phyloP scores from a whole-genome alignment of 2,113 vertebrate genomes.

The Sisor rabdophorus region DNA sequence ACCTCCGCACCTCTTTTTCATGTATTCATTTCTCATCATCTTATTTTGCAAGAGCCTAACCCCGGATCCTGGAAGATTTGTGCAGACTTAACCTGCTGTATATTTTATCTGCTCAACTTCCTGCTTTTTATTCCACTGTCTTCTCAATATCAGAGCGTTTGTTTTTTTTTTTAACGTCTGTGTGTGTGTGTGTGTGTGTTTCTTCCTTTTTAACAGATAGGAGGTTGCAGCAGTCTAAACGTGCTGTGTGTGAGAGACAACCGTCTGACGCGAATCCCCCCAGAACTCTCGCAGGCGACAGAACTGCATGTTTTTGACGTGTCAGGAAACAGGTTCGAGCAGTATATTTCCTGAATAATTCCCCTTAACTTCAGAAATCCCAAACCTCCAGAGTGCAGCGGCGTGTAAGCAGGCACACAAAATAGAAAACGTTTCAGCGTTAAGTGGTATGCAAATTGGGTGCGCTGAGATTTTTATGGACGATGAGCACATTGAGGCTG shows the following conservation, averaged over 20 bases:
- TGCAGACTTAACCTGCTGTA: no score
- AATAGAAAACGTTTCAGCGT: not conserved
- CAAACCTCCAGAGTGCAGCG: not conserved
- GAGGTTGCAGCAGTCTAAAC: constrained; percentile 89
- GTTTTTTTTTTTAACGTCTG: no score
- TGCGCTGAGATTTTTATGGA: not conserved
- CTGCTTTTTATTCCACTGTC: no score
- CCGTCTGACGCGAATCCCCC: constrained; percentile 80
- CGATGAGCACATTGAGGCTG: not conserved
- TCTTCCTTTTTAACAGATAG: constrained; percentile 71
- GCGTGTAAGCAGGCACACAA: no score
- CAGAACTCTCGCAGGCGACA: constrained; percentile 87
- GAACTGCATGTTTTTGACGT: constrained; percentile 94
- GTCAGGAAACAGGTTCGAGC: constrained; percentile 87
- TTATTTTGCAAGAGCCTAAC: not conserved
- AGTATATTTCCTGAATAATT: not conserved
- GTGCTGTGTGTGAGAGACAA: constrained; percentile 95
- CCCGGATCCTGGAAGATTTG: not conserved
- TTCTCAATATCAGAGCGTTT: no score
- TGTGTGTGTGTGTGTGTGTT: not conserved
- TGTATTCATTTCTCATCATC: no score
- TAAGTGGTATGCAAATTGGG: not conserved
- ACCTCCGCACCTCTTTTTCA: no score
- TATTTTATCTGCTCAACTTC: no score
- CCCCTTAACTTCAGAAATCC: not conserved